A percentile compares a stretch with the other conserved stretches of the same genome.
Conservation (phyloP, 2,888 invertebrate genomes). For the Bimastos eiseni region DNA sequence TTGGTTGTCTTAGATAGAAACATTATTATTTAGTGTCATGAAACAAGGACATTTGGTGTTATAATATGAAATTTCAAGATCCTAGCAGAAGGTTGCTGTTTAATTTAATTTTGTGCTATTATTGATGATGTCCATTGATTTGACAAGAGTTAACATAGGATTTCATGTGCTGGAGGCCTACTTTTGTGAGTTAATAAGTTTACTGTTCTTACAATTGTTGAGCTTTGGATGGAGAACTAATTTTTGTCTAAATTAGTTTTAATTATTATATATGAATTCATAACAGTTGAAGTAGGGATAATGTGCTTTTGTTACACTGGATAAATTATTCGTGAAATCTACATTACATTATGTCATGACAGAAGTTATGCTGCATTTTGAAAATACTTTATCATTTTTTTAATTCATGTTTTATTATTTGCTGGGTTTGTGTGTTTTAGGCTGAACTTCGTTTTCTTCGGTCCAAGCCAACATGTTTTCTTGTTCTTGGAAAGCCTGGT, state of each 20-base stretch:
- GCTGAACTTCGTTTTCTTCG: slow-evolving; percentile 58
- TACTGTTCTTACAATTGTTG: background rate
- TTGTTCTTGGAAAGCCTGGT: slow-evolving; percentile 62
- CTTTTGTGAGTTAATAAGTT: background rate
- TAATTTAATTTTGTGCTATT: background rate
- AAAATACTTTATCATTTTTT: background rate
- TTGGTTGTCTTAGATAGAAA: background rate
- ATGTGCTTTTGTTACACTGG: background rate
- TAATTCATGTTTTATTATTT: background rate
- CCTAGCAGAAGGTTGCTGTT: background rate
- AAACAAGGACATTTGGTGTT: background rate
- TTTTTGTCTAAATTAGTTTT: background rate
- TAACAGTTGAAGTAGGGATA: background rate
- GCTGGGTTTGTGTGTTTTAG: slow-evolving; percentile 46
- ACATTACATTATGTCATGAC: background rate
- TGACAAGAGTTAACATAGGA: background rate
- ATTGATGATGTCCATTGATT: background rate
- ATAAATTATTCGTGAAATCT: background rate
- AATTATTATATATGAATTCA: background rate
- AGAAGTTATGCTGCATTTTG: background rate
- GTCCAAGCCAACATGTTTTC: slow-evolving; percentile 61
- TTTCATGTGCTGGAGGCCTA: background rate
- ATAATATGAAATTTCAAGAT: background rate
- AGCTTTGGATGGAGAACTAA: background rate
- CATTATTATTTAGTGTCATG: background rate